Evolutionary conservation across 35 echinoderm and acorn worm genomes (phyloP), one percentile per base, ranked within the genome.

Genomic region (Anneissia japonica): DNA sequence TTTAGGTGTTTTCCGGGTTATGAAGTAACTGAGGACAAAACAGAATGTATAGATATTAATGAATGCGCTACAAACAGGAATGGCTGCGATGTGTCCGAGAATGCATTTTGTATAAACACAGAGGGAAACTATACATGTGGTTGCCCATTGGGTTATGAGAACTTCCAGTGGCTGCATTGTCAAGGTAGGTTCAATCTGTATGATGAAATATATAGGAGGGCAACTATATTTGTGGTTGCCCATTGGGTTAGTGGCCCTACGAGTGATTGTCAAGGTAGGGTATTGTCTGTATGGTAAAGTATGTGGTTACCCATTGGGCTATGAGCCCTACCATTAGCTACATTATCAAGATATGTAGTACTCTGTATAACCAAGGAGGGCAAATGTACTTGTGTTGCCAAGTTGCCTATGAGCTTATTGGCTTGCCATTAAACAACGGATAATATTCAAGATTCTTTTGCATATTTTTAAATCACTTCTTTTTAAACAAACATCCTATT

Each of bases 1-100:
- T n/a, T n/a, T 38, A 97, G 95, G 76, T 97, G 95, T 84, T 93
- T 91, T 83, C 77, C 91, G 14, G 95, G 95, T 39, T 97, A 81
- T 83, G 32, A 79, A 29, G 76, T 81, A 38, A 72, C 80, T 0
- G 89, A 93, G 32, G 85, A 82, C 16, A 73, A 85, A 29, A 77
- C 88, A 0, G 85, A 79, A 12, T 93, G 88, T 38, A 78, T 80
- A 51, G 91, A 91, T 82, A 89, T 93, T 35, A 74, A 97, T 79
- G 95, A 97, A 40, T 97, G 95, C 77, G 21, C 23, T 16, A 79
- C 76, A 31, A 41, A 38, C 17, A 73, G n/a, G 23, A 74, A 97
- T 75, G 73, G 55, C 4, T 97, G 95, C 83, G 91, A 39, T 14
- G 41, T 28, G 19, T 36, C 41, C 21, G 95, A 97, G 82, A 89